Evolutionary conservation across 2,797 vertebrate genomes (phyloP), one percentile per base, ranked within the genome.

Genomic region (Masticophis lateralis): DNA sequence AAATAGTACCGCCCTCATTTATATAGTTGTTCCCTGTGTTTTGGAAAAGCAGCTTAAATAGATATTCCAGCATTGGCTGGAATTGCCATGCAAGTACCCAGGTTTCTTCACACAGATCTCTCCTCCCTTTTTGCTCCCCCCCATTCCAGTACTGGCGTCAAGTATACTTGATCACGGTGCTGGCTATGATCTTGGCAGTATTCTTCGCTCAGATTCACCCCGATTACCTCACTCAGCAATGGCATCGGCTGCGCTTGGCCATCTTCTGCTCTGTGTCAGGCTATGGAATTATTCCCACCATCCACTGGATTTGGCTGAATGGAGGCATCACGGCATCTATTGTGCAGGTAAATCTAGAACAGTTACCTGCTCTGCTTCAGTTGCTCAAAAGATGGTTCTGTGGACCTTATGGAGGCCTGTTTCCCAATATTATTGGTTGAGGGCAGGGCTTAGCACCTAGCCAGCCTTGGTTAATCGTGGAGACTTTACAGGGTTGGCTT

Each of bases 131-230:
- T 51, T 51, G 47, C 27, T 25, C 1, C 12, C 28, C 28, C 28
- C 28, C 63, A 96, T 91, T 94, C 2, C 96, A 99, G 99, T 99
- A 99, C 95, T 99, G 99, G 99, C 98, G 98, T 28, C 99, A 99
- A 96, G 98, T 99, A 2, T 99, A 99, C 96, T 93, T 99, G 97
- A 97, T 99, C 97, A 99, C 98, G 1, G 99, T 99, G 91, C 97
- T 99, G 91, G 99, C 99, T 14, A 98, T 99, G 99, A 98, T 99
- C 96, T 96, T 99, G 97, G 98, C 98, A 2, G 98, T 99, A 32
- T 99, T 99, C 97, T 99, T 99, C 55, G 99, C 98, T 37, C 99
- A 99, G 98, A 99, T 99, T 92, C 99, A 99, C 88, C 99, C 99
- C 87, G 98, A 96, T 95, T 99, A 99, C 98, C 98, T 99, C 97